Evolutionary conservation across 2,113 vertebrate species (phyloP), one percentile per base, ranked within the genome.

Genomic region (Odocoileus hemionus): DNA sequence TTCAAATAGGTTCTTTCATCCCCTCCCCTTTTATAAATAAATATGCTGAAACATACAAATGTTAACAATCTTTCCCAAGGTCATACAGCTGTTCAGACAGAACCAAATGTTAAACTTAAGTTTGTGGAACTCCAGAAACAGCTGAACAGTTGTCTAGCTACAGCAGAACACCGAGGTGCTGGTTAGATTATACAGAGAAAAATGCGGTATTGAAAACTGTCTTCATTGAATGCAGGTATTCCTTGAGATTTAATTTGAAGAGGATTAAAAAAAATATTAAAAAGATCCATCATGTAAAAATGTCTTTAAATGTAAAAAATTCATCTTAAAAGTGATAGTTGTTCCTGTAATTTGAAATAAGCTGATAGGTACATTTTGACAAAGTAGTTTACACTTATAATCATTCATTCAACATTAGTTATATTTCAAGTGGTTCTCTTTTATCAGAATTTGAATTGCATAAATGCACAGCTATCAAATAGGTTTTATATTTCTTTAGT

Each of bases 401-500:
- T 79, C 91, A 6, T 89, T 15, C 52, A 93, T 89, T 96, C 47
- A 84, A 79, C 74, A 96, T 93, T 92, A 96, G 54, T 58, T 89
- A 54, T 86, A 89, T 83, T 89, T 96, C 47, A 96, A 89, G 57
- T 87, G 45, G 10, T 86, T 95, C 58, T 91, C 57, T 6, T 61
- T 97, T 94, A 82, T 70, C 64, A 96, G 79, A 86, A 78, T 86
- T 95, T 87, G 39, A 96, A 95, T 87, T 94, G 26, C 12, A 50
- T 93, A 82, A 96, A 91, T 76, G 26, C n/a, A 5, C 86, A 89
- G 74, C 30, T 89, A 67, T 52, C 80, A 87, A 94, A 86, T 78
- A 94, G 45, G 39, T 91, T 94, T 91, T 89, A 17, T 76, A 58
- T 93, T 91, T 87, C 3, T 70, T 91, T 95, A 79, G 3, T 94